Base-by-base conservation (phyloP, 2,888 invertebrate genomes). In the Parapristionchus giblindavisi region DNA sequence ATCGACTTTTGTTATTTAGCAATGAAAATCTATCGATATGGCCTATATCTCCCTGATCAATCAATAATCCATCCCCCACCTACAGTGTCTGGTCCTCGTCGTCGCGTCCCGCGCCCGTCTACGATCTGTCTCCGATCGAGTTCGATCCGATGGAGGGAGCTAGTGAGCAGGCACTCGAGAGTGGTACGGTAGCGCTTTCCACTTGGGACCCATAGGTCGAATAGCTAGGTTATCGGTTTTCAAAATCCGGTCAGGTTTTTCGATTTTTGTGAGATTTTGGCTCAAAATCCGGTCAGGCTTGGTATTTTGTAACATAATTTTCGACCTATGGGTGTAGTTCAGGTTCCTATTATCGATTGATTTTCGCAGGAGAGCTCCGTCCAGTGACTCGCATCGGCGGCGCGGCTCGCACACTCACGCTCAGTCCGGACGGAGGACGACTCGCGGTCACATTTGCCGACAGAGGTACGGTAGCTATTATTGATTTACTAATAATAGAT, bases 121-220 rank as follows among this genome's bases (percentile, higher is more conserved):
- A 27, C 24, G 72, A 72, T 58, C 60, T 72, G 21, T 72, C 72
- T 29, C 72, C 60, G 34, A 43, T 72, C 21, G 72, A 60, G 34
- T 60, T 72, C 72, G 72, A 72, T 27, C 58, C 72, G 11, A n/a
- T 60, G 1, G 38, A 72, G 51, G 72, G 58, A 38, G 58, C 72
- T 0, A 70, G 32, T 17, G 70, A 54, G 54, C 24, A 70, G 8
- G 36, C 38, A 54, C n/a, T 70, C 17, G 70, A 70, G 48, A 4
- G 34, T 6, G 36, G 70, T 54, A 27, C n/a, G 29, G 24, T 24
- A n/a, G n/a, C n/a, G n/a, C n/a, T n/a, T n/a, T n/a, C n/a, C n/a
- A n/a, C n/a, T n/a, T n/a, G n/a, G n/a, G n/a, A n/a, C n/a, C n/a
- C n/a, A n/a, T n/a, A n/a, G n/a, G n/a, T n/a, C n/a, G n/a, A n/a